Conservation (phyloP, 92 coral and sea anemone genomes). For the Phenganax stokvisi region DNA sequence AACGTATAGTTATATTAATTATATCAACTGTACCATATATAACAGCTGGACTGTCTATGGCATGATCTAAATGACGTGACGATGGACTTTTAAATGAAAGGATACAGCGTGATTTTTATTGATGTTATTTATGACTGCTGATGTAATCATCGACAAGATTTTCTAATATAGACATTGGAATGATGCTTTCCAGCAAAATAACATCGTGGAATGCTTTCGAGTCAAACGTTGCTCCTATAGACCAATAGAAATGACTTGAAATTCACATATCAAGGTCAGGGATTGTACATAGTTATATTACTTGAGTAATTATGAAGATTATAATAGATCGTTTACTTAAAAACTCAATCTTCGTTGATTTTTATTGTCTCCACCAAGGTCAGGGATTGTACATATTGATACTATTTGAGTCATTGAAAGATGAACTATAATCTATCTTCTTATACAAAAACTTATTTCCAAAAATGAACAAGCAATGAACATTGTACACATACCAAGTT, state of each 20-base stretch:
- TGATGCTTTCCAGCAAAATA: constrained; percentile 69
- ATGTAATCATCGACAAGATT: constrained; percentile 66
- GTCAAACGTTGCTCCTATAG: constrained; percentile 72
- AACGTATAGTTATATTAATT: no score
- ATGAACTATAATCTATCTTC: no score
- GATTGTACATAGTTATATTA: background rate
- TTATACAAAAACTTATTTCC: no score
- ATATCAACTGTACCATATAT: no score
- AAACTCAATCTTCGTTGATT: no score
- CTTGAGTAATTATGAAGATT: no score
- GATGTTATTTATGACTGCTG: constrained; percentile 15
- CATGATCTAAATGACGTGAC: background rate
- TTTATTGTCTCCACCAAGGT: no score
- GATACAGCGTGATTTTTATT: background rate
- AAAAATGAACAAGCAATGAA: background rate
- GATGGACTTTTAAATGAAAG: background rate
- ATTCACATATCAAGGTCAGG: background rate
- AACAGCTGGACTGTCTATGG: background rate
- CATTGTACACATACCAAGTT: constrained; percentile 57
- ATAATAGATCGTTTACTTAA: no score
- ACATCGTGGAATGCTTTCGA: constrained; percentile 79
- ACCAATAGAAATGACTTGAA: background rate
- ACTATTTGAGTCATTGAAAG: no score
- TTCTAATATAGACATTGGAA: constrained; percentile 77
- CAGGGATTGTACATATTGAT: no score